phyloP scores from a whole-genome alignment of 2,888 invertebrate genomes.

The Mycalesis mineus region DNA sequence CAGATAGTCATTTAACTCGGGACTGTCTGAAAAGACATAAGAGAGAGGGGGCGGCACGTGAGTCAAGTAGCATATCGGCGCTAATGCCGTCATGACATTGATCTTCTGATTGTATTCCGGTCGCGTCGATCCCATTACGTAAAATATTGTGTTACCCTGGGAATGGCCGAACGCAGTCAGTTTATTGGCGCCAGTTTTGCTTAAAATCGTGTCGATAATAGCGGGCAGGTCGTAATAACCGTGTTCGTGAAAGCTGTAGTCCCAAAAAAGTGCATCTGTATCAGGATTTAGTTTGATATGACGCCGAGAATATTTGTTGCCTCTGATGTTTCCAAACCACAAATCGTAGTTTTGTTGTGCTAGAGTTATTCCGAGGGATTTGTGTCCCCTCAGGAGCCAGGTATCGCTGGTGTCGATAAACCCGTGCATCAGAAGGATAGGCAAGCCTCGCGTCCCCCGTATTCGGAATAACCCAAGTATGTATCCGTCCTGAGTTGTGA shows the following conservation, averaged over 20 bases:
- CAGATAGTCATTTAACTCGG: conserved; percentile 19
- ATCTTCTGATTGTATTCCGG: conserved; percentile 78
- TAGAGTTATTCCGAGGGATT: conserved; percentile 35
- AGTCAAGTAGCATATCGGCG: conserved; percentile 72
- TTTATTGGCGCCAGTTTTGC: conserved; percentile 61
- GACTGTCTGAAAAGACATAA: conserved; percentile 40
- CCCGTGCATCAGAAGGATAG: conserved; percentile 39
- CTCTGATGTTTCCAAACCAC: conserved; percentile 63
- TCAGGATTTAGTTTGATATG: conserved; percentile 61
- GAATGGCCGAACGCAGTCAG: conserved; percentile 83
- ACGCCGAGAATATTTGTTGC: conserved; percentile 75
- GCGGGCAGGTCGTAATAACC: conserved; percentile 82
- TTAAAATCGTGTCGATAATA: conserved; percentile 54
- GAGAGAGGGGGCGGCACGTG: conserved; percentile 41
- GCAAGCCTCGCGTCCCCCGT: conserved; percentile 30
- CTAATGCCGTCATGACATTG: conserved; percentile 68
- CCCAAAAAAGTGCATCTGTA: conserved; percentile 57
- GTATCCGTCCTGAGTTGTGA: conserved; percentile 43
- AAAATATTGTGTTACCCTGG: conserved; percentile 77
- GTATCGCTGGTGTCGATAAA: conserved; percentile 37
- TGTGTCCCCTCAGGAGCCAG: conserved; percentile 38
- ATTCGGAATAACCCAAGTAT: conserved; percentile 37
- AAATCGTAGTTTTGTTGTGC: conserved; percentile 44
- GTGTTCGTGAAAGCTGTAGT: conserved; percentile 82
- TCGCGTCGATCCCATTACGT: conserved; percentile 63